Percentiles rank a stretch among this genome's conserved stretches.
phyloP scores from a whole-genome alignment of 2,888 invertebrate species.

The Microctonus hyperodae region DNA sequence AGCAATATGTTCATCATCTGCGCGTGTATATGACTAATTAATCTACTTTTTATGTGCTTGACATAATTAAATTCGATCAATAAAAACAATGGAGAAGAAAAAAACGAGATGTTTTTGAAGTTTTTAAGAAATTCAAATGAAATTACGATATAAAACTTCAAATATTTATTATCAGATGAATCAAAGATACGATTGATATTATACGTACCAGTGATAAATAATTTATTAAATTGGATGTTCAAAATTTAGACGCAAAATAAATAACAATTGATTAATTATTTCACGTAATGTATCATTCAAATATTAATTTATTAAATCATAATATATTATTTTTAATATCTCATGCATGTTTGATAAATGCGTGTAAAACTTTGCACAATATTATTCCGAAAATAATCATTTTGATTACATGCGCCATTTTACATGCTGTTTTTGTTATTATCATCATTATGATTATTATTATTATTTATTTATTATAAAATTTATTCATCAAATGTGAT shows the following conservation, averaged over 20 bases:
- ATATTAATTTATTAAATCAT: not conserved
- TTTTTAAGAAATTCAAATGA: not conserved
- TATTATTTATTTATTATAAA: too few species aligned
- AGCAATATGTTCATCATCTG: not conserved
- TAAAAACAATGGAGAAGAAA: not conserved
- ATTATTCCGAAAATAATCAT: constrained; percentile 19
- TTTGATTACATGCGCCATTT: constrained; percentile 12
- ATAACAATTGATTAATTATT: not conserved
- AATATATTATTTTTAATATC: constrained; percentile 3
- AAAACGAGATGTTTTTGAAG: too few species aligned
- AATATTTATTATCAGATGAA: not conserved
- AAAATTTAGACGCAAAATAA: not conserved
- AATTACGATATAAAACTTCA: not conserved
- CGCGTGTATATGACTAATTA: not conserved
- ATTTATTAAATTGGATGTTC: not conserved
- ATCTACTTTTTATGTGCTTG: not conserved
- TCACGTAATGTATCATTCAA: not conserved
- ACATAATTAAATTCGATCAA: not conserved
- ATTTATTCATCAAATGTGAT: constrained; percentile 54
- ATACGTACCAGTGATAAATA: not conserved
- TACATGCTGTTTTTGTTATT: constrained; percentile 36
- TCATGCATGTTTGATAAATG: not conserved
- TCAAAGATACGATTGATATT: not conserved
- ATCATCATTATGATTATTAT: too few species aligned
- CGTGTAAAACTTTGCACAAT: not conserved